Base-by-base conservation (phyloP, 1,140 invertebrate genomes). In the Neuroterus valhalla region DNA sequence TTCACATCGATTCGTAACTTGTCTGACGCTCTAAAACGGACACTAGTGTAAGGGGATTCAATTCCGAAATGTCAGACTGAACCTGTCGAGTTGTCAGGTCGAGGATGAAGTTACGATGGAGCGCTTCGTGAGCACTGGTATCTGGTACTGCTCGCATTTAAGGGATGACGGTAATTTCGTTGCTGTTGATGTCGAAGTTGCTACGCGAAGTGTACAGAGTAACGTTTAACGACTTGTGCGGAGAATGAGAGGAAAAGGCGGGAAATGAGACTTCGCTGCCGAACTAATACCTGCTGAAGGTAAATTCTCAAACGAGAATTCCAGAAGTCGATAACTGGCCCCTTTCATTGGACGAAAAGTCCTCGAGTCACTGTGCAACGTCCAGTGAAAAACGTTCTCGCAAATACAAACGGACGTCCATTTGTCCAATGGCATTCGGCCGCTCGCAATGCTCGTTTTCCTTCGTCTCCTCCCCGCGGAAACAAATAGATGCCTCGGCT, bases 361-460 rank as follows among this genome's bases (percentile, higher is more conserved):
- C 21, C 23, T 62, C 26, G 31, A 62, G 15, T 31, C 2, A 15
- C 26, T 62, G 55, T 62, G 55, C 14, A 62, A 62, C 75, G 76
- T 80, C 75, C 71, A 68, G 81, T 83, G 78, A 85, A 84, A 84
- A 84, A 83, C 78, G 82, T 38, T 38, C 75, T 77, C 68, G 76
- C 74, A 81, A 82, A 84, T 84, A 84, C 83, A 84, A 82, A 84
- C 78, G 84, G 75, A 71, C 81, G 78, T 81, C 81, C 83, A 85
- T 85, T 85, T 85, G 84, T 85, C 76, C 78, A 70, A 78, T 84
- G 84, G 84, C 82, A 76, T 67, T 76, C 52, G 42, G 71, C 50
- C 48, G 52, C 46, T 67, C 50, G 55, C 55, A n/a, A 38, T 70
- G 12, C 68, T 45, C 38, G 38, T 73, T 31, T 76, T 31, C 12